These are phyloP conservation scores for Nebria salina DNA, from an alignment of 2,888 invertebrate species.

Conservation along the genomic window DNA sequence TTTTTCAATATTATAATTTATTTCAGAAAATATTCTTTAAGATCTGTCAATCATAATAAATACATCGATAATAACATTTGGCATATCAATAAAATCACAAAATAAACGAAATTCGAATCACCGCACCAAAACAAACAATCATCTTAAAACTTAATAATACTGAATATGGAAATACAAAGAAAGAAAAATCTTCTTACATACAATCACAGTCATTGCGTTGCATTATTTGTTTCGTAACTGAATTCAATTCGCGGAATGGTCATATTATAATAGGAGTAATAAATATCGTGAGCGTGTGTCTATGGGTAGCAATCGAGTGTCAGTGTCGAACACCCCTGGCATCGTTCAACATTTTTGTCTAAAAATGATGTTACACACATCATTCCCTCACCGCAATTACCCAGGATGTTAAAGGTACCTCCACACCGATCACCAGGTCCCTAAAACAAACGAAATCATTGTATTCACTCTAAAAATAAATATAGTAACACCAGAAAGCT, in stretches of 20 bases:
- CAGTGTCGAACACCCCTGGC: constrained; percentile 58
- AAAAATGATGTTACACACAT: constrained; percentile 53
- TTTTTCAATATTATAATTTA: constrained; percentile 17
- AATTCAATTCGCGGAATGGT: too few relatives aligned
- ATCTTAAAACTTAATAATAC: constrained; percentile 24
- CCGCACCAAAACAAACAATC: constrained; percentile 10
- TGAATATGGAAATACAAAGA: constrained; percentile 19
- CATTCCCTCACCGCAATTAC: constrained; percentile 58
- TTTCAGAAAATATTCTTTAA: constrained; percentile 18
- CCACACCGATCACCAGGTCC: constrained; percentile 60
- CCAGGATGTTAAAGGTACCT: constrained; percentile 53
- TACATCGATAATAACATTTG: constrained; percentile 14
- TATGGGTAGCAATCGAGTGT: constrained; percentile 53
- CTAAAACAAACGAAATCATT: constrained; percentile 48
- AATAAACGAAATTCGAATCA: constrained; percentile 3
- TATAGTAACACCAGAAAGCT: too few relatives aligned
- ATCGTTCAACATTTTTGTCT: constrained; percentile 55
- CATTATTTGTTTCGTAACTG: too few relatives aligned
- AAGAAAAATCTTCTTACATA: neutral
- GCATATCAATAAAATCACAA: constrained; percentile 20
- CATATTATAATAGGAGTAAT: neutral
- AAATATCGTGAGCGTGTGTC: constrained; percentile 40
- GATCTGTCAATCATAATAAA: constrained; percentile 37
- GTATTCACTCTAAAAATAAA: neutral
- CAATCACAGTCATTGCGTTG: constrained; percentile 3